Evolutionary conservation across 64 coral and sea anemone species (phyloP).

Genomic region (Dendronephthya gigantea): DNA sequence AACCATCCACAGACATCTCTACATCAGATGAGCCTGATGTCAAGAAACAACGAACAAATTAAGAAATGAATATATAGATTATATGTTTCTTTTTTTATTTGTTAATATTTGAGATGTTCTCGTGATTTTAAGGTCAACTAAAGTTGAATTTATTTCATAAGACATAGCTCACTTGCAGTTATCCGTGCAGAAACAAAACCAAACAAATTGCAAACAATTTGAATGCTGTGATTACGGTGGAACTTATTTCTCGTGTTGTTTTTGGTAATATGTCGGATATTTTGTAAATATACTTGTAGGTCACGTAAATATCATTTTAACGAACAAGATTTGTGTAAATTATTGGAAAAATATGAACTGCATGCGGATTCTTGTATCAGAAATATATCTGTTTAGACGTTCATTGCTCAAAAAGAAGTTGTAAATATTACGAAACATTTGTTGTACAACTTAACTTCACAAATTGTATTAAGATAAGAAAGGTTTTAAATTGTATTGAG

Average conservation of each 20-base stretch:
- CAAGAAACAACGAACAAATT: constrained; percentile 14
- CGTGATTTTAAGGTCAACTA: no score
- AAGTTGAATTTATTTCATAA: no score
- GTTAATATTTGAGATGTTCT: background rate
- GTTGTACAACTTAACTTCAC: background rate
- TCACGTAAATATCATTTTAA: background rate
- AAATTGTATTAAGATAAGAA: background rate
- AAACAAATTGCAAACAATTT: no score
- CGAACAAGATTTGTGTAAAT: background rate
- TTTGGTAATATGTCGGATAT: background rate
- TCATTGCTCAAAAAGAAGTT: background rate
- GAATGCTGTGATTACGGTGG: no score
- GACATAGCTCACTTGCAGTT: no score
- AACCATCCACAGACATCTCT: background rate
- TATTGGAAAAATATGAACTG: background rate
- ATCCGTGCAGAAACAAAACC: no score
- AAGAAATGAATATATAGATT: background rate
- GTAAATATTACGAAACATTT: background rate
- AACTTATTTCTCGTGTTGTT: background rate
- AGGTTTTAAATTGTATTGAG: no score
- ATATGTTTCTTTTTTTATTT: background rate
- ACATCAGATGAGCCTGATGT: background rate
- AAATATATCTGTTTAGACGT: background rate
- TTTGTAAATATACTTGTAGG: background rate
- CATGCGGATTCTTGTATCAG: background rate